Percentiles rank a stretch among this genome's conserved stretches.
phyloP scores from a whole-genome alignment of 2,113 vertebrate genomes.

The Aramus guarauna region DNA sequence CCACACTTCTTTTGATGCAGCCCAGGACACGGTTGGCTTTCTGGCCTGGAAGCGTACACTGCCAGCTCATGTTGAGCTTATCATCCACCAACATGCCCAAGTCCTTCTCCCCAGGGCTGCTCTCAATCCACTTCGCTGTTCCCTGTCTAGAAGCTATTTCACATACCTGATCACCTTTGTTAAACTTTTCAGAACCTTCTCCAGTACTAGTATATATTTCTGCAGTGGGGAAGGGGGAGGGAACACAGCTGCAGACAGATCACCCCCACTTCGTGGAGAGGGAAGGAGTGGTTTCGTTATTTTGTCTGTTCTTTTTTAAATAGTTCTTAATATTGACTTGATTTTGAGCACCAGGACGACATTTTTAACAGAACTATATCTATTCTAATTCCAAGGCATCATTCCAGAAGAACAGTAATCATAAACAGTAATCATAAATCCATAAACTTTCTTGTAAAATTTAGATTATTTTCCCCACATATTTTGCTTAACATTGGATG shows the following conservation, averaged over 20 bases:
- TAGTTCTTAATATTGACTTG: neutral
- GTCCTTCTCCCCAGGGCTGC: no score
- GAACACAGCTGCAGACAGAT: neutral
- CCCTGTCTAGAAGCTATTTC: neutral
- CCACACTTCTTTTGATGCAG: no score
- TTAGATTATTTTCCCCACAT: neutral
- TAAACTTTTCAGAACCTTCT: neutral
- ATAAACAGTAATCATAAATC: no score
- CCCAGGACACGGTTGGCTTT: no score
- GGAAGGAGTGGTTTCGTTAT: neutral
- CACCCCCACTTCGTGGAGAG: rapidly evolving
- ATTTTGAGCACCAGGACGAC: neutral
- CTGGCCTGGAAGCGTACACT: no score
- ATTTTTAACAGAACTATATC: neutral
- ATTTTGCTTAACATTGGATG: neutral
- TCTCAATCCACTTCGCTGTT: neutral
- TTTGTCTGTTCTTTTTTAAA: neutral
- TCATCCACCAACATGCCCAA: no score
- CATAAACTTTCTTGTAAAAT: neutral
- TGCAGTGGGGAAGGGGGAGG: neutral
- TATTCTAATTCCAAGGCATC: neutral
- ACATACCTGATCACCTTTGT: neutral
- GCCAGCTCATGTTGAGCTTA: no score
- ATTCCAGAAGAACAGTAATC: neutral
- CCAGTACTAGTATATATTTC: neutral